Conservation (phyloP, 1,140 invertebrate species). For the Papilio machaon region DNA sequence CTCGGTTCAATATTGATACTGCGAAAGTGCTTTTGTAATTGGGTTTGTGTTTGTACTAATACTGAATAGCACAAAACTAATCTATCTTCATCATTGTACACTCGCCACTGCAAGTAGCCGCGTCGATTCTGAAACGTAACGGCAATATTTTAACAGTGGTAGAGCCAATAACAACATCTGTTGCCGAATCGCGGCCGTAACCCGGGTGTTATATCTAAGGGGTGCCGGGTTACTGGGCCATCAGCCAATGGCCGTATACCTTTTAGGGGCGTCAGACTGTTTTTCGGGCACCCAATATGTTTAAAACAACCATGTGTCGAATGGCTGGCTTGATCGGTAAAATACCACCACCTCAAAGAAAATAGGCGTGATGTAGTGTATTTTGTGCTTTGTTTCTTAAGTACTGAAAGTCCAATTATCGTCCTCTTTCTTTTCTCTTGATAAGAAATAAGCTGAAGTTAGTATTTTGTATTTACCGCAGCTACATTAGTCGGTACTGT, state of each 20-base stretch:
- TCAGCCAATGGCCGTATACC: no score
- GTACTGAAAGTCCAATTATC: not conserved
- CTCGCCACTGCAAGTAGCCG: slow-evolving; percentile 63
- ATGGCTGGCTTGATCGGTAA: no score
- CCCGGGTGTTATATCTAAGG: no score
- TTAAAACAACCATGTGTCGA: no score
- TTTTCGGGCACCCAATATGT: no score
- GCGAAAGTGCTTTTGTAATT: slow-evolving; percentile 48
- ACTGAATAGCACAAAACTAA: slow-evolving; percentile 68
- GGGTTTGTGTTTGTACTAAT: slow-evolving; percentile 67
- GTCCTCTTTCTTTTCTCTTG: not conserved
- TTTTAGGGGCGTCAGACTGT: no score
- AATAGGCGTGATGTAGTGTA: not conserved
- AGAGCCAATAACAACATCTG: no score
- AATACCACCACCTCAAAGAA: no score
- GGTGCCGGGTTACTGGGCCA: no score
- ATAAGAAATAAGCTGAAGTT: not conserved
- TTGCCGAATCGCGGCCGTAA: no score
- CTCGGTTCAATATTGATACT: not conserved
- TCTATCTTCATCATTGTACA: slow-evolving; percentile 59
- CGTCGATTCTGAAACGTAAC: slow-evolving; percentile 65
- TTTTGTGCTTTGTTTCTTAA: not conserved
- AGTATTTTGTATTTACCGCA: slow-evolving; percentile 55
- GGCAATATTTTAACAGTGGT: not conserved
- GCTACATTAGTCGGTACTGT: slow-evolving; percentile 64